Evolutionary conservation across 2,113 vertebrate genomes (phyloP).

Genomic region (Etheostoma spectabile): DNA sequence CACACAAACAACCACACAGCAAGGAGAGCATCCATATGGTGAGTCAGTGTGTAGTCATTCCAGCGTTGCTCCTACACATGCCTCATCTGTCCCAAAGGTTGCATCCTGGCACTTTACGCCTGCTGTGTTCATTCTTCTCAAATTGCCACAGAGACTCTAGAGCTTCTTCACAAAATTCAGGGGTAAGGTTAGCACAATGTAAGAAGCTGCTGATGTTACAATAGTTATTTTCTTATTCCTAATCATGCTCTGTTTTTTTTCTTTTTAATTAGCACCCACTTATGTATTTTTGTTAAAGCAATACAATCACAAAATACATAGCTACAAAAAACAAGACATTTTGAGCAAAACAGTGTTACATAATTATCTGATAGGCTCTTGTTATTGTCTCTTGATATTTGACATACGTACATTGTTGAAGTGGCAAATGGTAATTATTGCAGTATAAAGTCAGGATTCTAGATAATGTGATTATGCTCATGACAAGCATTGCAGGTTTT

Average conservation of each 20-base stretch:
- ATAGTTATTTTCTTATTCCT: neutral
- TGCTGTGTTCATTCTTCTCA: neutral
- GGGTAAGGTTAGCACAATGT: neutral
- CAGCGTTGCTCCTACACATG: conserved; percentile 1
- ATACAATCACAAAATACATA: neutral
- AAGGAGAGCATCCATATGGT: conserved; percentile 38
- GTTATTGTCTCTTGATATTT: neutral
- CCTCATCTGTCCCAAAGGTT: conserved; percentile 25
- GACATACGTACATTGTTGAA: neutral
- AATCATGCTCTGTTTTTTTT: neutral
- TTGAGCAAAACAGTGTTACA: neutral
- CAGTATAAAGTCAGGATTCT: neutral
- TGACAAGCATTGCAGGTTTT: neutral
- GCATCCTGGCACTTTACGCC: neutral
- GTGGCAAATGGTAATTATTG: neutral
- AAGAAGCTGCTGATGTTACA: neutral
- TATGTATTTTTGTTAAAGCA: neutral
- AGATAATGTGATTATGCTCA: neutral
- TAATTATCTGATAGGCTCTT: neutral
- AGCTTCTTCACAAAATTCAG: neutral
- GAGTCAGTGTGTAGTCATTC: conserved; percentile 23
- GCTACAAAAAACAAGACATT: neutral
- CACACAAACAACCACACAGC: conserved; percentile 21
- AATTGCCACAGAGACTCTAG: neutral
- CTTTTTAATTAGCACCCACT: neutral